Percentiles rank a stretch among this genome's conserved stretches.
These are phyloP conservation scores for Tonatia bakeri DNA, from an alignment of 2,113 vertebrate genomes.

Conservation along the genomic window DNA sequence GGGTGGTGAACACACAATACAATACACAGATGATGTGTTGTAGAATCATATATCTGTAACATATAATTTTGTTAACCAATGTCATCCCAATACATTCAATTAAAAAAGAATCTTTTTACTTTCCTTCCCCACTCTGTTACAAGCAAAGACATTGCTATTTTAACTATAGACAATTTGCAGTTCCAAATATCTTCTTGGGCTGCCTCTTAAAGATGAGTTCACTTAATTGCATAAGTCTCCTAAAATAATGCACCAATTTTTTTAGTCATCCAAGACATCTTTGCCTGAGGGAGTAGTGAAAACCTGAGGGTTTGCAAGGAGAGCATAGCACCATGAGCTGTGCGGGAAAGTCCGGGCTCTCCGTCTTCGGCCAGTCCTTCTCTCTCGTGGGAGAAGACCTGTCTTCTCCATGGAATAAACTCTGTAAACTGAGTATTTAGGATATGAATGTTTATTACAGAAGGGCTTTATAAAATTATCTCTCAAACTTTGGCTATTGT, in stretches of 20 bases:
- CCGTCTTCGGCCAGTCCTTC: neutral
- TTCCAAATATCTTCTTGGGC: neutral
- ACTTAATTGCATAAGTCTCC: neutral
- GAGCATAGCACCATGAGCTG: neutral
- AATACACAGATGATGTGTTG: neutral
- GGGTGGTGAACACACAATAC: neutral
- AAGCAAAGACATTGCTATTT: constrained; percentile 19
- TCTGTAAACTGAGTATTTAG: neutral
- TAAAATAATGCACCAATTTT: neutral
- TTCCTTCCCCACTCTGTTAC: neutral
- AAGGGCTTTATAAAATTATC: neutral
- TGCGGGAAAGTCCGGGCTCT: neutral
- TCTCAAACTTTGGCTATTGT: neutral
- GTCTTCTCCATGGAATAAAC: constrained; percentile 7
- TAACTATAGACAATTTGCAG: neutral
- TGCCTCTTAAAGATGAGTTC: neutral
- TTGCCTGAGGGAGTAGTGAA: neutral
- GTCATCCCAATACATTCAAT: neutral
- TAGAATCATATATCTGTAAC: neutral
- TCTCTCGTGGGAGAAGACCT: neutral
- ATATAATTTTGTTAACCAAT: neutral
- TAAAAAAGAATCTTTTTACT: neutral
- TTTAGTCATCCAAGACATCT: neutral
- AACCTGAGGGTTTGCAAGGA: neutral
- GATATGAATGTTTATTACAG: neutral